These are phyloP conservation scores for Microtus pennsylvanicus DNA, from an alignment of 2,113 vertebrate species.

Conservation along the genomic window DNA sequence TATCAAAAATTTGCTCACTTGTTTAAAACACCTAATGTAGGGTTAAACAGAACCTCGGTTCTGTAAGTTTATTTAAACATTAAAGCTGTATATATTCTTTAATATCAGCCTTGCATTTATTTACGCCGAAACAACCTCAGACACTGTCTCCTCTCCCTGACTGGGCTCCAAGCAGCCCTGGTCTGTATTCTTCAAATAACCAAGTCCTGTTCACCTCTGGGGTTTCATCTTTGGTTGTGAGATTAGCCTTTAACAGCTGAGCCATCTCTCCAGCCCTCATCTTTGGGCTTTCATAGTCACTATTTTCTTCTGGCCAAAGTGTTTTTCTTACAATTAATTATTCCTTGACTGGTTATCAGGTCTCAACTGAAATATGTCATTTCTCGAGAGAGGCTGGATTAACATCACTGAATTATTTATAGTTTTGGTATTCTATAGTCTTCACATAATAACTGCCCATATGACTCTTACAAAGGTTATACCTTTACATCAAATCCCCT, in stretches of 20 bases:
- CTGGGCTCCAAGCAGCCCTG: background rate
- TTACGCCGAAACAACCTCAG: too few species aligned
- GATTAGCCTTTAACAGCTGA: background rate
- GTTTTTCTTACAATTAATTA: background rate
- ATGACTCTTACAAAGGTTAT: background rate
- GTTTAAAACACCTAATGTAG: background rate
- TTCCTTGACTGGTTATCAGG: background rate
- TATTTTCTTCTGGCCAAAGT: constrained; percentile 50
- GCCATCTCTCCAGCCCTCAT: background rate
- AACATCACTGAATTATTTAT: background rate
- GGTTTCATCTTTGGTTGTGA: background rate
- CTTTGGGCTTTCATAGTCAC: background rate
- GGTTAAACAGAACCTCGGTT: too few species aligned
- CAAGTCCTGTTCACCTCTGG: background rate
- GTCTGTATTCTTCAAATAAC: background rate
- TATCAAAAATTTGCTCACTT: background rate
- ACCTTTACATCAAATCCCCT: background rate
- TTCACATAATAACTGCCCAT: background rate
- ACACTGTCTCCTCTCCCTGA: background rate
- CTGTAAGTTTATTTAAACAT: too few species aligned
- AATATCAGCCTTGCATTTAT: too few species aligned
- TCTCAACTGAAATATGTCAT: constrained; percentile 26
- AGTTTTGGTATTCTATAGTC: background rate
- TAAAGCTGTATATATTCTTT: too few species aligned
- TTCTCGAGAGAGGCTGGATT: background rate